Conservation (phyloP, 2,797 vertebrate species). For the Cynodonichthys magdalenae region DNA sequence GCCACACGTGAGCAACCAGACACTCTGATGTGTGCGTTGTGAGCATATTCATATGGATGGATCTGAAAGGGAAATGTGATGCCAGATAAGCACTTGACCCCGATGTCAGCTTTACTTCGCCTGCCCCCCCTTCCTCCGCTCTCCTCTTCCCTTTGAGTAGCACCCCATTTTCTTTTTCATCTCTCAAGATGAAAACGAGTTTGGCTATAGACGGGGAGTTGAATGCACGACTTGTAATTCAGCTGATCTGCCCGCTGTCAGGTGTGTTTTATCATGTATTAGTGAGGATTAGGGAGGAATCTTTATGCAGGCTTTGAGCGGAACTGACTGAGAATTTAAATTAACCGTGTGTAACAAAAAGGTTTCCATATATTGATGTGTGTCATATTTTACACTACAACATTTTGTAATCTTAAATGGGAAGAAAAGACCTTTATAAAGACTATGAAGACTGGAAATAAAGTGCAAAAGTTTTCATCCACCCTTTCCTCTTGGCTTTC, state of each 20-base stretch:
- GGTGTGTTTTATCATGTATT: conserved; percentile 36
- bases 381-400: not conserved
- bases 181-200: conserved; percentile 49
- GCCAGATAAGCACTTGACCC: conserved; percentile 72
- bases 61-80: conserved; percentile 63
- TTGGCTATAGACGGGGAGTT: conserved; percentile 35
- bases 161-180: conserved; percentile 39
- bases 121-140: conserved; percentile 34
- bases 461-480: too few species aligned
- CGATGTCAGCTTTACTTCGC: conserved; percentile 50
- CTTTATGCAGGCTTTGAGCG: conserved; percentile 8
- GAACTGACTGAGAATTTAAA: not conserved
- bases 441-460: too few species aligned
- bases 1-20: conserved; percentile 15
- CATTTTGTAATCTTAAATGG: not conserved
- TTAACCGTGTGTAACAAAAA: conserved; percentile 1
- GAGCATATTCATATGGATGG: conserved; percentile 57
- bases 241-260: conserved; percentile 31
- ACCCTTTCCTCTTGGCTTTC: too few species aligned
- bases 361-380: conserved; percentile 2
- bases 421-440: not conserved
- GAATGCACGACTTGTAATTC: conserved; percentile 44
- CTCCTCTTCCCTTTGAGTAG: conserved; percentile 28
- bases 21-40: conserved; percentile 28
- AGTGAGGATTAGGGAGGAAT: not conserved